Base-by-base conservation (phyloP, 2,113 vertebrate genomes). In the Nipponia nippon region DNA sequence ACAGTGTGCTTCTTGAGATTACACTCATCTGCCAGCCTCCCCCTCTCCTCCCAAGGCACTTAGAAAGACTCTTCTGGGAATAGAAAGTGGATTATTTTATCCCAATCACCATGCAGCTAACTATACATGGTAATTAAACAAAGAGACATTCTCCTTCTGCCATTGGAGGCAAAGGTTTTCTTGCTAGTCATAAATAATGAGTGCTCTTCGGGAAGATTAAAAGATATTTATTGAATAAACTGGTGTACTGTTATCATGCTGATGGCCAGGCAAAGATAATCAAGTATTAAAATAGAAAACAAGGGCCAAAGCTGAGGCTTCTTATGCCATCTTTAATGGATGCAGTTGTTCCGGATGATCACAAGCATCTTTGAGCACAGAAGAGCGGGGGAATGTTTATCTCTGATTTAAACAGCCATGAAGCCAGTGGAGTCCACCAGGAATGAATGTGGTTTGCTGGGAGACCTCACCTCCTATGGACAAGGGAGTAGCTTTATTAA, bases 71-170 rank as follows among this genome's bases (percentile, higher is more conserved):
- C 96, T 97, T 98, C 97, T 97, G 98, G 97, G 97, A 98, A 98
- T 88, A 96, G 94, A 89, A 96, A 96, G 91, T 95, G 91, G 97
- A 98, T 98, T 96, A 96, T 98, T 98, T 98, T 95, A 97, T 94
- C 90, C 76, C 88, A 97, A 91, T 63, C 78, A 93, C 94, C 96
- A 90, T 93, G 94, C 91, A 96, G 95, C 89, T 97, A 97, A 96
- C 98, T 98, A 97, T 95, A 96, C 96, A 98, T 91, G 71, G 97
- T 96, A 97, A 98, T 98, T 98, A 97, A 96, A 97, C 23, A 91
- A 96, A 97, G 82, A 97, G 93, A 93, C 94, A 66, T 89, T 98
- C 96, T 96, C 83, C 88, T 98, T 94, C 94, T 98, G 95, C 94
- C 90, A 81, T 42, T 80, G 95, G 97, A 98, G 95, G 96, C 94